phyloP scores from a whole-genome alignment of 2,113 vertebrate genomes.

The Oplegnathus fasciatus region DNA sequence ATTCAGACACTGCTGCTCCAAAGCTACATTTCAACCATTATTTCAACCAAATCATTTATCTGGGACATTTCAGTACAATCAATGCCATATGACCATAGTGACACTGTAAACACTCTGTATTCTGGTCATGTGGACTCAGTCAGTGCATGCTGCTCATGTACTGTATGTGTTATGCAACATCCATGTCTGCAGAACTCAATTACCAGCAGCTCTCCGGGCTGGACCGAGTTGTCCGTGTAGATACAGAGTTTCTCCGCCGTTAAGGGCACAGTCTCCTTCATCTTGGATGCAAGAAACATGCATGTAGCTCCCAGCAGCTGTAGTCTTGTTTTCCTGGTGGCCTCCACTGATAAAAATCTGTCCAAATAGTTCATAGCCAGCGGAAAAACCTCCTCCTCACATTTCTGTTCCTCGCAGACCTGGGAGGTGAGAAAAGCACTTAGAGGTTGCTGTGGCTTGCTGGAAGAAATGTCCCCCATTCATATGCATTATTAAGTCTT shows the following conservation, averaged over 20 bases:
- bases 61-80: neutral
- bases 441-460: conserved; percentile 17
- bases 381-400: conserved; percentile 98
- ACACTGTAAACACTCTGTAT: neutral
- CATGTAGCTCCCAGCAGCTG: conserved; percentile 96
- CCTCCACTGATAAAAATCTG: conserved; percentile 95
- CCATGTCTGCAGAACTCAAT: conserved; percentile 69
- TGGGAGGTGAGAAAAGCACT: conserved; percentile 74
- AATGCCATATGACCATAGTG: neutral
- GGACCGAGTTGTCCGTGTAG: conserved; percentile 97
- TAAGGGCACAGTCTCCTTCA: conserved; percentile 98
- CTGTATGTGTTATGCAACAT: conserved; percentile 65
- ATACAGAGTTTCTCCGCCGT: conserved; percentile 97
- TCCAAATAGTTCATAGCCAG: conserved; percentile 99
- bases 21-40: neutral
- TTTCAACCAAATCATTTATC: neutral
- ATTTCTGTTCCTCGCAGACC: conserved; percentile 99
- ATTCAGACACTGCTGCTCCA: conserved; percentile 45
- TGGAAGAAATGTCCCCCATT: neutral
- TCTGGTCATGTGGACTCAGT: conserved; percentile 23
- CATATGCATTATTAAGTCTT: conserved; percentile 4
- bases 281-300: conserved; percentile 99
- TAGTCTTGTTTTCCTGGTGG: conserved; percentile 92
- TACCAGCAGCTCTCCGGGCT: conserved; percentile 95
- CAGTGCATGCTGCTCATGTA: conserved; percentile 30